Percentiles rank a stretch among this genome's conserved stretches.
phyloP scores from a whole-genome alignment of 2,113 vertebrate species.

The Poecile atricapillus region DNA sequence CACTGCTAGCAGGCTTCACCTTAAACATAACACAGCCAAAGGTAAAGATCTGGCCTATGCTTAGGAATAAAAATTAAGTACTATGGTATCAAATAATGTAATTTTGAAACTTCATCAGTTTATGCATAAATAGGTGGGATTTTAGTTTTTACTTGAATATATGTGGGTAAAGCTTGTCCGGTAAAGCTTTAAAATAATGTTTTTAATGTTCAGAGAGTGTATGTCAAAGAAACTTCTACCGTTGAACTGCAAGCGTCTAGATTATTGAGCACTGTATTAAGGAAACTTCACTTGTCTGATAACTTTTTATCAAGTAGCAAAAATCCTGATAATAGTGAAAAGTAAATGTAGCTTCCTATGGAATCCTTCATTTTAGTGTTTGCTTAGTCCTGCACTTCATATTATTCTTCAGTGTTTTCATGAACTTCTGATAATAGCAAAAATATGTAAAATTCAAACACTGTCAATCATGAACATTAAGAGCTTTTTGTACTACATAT shows the following conservation, averaged over 20 bases:
- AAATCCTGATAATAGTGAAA: slow-evolving; percentile 1
- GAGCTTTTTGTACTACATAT: not conserved
- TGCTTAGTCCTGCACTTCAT: not conserved
- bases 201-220: not conserved
- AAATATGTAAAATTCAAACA: not conserved
- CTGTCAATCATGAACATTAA: not conserved
- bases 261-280: not conserved
- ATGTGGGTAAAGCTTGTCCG: not conserved
- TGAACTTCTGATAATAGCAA: slow-evolving; percentile 15
- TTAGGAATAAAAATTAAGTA: not conserved
- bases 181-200: not conserved
- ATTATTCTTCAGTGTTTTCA: not conserved
- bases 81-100: not conserved
- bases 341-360: not conserved
- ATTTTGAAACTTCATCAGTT: not conserved
- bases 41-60: not conserved
- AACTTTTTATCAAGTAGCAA: not conserved
- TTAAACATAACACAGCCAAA: not conserved
- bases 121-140: not conserved
- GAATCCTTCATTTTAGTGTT: slow-evolving; percentile 40
- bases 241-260: not conserved
- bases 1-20: not conserved
- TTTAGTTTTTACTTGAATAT: not conserved
- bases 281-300: not conserved
- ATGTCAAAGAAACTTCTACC: not conserved